These are phyloP conservation scores for Trissolcus brochymenae DNA, from an alignment of 2,888 invertebrate species.

Conservation along the genomic window DNA sequence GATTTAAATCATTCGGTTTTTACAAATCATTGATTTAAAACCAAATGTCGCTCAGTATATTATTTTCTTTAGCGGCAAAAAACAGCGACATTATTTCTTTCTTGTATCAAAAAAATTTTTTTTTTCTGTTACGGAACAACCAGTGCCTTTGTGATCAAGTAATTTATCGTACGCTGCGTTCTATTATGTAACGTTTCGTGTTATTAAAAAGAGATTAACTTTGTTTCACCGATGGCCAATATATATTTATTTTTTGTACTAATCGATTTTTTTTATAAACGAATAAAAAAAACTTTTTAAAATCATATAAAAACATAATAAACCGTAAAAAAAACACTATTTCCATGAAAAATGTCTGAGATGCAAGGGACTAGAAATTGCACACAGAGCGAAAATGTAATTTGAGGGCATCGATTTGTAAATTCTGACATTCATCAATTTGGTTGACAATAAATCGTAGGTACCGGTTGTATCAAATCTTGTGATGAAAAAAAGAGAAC, in stretches of 20 bases:
- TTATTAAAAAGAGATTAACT: constrained; percentile 20
- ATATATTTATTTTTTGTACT: too few species aligned
- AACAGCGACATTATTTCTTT: constrained; percentile 46
- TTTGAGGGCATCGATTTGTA: neutral
- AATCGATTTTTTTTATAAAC: too few species aligned
- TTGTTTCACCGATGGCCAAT: neutral
- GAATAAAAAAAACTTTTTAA: too few species aligned
- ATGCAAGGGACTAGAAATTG: neutral
- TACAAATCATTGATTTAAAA: constrained; percentile 51
- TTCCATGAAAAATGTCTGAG: neutral
- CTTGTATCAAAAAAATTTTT: constrained; percentile 28
- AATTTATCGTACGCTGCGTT: constrained; percentile 18
- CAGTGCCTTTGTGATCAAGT: constrained; percentile 16
- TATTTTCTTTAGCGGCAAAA: constrained; percentile 39
- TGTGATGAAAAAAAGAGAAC: constrained; percentile 9
- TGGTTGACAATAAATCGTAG: constrained; percentile 34
- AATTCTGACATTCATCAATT: constrained; percentile 32
- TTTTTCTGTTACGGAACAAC: constrained; percentile 26
- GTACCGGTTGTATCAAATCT: constrained; percentile 21
- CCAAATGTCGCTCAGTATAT: constrained; percentile 37
- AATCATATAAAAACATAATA: too few species aligned
- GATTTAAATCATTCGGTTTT: constrained; percentile 51
- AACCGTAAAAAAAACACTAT: neutral
- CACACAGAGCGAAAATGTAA: neutral
- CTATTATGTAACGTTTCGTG: constrained; percentile 12